Conservation (phyloP, 2,113 vertebrate species). For the Anseranas semipalmata region DNA sequence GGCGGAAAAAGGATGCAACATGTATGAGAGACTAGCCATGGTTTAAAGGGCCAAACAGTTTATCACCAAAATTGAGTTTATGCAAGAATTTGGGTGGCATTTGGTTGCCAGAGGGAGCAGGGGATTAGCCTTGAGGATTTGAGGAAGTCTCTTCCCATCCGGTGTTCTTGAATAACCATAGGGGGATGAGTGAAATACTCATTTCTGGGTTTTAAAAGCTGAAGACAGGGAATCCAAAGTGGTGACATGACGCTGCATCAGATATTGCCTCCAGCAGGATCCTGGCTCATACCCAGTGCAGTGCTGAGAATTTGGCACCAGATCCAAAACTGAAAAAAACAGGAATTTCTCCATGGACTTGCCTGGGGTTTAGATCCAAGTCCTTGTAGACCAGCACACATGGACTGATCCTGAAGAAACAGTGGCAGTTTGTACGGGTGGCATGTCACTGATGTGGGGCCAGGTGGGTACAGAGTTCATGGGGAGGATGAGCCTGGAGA, state of each 20-base stretch:
- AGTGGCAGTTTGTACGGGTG: neutral
- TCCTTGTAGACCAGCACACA: neutral
- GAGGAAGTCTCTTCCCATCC: neutral
- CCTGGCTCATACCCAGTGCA: neutral
- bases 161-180: neutral
- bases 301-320: slow-evolving; percentile 15
- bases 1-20: slow-evolving; percentile 15
- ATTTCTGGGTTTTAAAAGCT: neutral
- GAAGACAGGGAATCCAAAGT: neutral
- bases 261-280: slow-evolving; percentile 7
- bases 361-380: neutral
- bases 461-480: neutral
- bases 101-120: neutral
- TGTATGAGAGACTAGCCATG: neutral
- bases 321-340: slow-evolving; percentile 34
- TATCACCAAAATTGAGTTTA: neutral
- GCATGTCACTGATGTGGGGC: neutral
- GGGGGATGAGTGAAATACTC: neutral
- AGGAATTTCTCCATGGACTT: slow-evolving; percentile 6
- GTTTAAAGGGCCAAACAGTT: slow-evolving; percentile 26
- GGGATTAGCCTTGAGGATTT: neutral
- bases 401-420: neutral
- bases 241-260: slow-evolving; percentile 3
- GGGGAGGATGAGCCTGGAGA: neutral
- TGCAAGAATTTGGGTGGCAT: neutral